These are phyloP conservation scores for Incurvaria masculella DNA, from an alignment of 2,888 invertebrate genomes.

Conservation along the genomic window DNA sequence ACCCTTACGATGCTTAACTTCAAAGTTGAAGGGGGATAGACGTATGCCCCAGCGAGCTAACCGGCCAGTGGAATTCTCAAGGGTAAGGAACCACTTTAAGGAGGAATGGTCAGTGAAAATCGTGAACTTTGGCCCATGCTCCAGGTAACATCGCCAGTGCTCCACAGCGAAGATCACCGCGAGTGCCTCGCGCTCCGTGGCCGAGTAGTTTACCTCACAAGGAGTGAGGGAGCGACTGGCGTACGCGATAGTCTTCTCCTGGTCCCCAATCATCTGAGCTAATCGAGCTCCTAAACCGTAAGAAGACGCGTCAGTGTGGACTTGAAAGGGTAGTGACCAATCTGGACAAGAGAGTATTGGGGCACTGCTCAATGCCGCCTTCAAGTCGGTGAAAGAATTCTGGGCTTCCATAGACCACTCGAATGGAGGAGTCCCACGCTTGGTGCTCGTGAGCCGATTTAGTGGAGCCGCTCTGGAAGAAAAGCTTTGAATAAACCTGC, in stretches of 20 bases:
- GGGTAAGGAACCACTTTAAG: slow-evolving; percentile 12
- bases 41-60: slow-evolving; percentile 6
- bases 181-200: slow-evolving; percentile 20
- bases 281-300: slow-evolving; percentile 9
- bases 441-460: not conserved
- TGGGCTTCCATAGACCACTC: not conserved
- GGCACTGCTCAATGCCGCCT: not conserved
- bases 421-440: not conserved
- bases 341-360: slow-evolving; percentile 7
- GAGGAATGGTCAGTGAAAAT: slow-evolving; percentile 10
- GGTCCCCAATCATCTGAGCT: slow-evolving; percentile 11
- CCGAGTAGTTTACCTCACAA: slow-evolving; percentile 12
- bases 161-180: slow-evolving; percentile 18
- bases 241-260: slow-evolving; percentile 10
- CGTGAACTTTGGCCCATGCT: not conserved
- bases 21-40: slow-evolving; percentile 3
- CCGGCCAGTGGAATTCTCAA: slow-evolving; percentile 4
- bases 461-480: not conserved
- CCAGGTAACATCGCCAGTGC: slow-evolving; percentile 9
- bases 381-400: not conserved
- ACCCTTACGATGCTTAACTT: slow-evolving; percentile 9
- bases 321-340: slow-evolving; percentile 13
- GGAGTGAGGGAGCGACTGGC: slow-evolving; percentile 11
- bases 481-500: not conserved
- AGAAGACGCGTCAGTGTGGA: slow-evolving; percentile 10